Evolutionary conservation across 2,888 invertebrate species (phyloP).

Genomic region (Allolobophora icterica): DNA sequence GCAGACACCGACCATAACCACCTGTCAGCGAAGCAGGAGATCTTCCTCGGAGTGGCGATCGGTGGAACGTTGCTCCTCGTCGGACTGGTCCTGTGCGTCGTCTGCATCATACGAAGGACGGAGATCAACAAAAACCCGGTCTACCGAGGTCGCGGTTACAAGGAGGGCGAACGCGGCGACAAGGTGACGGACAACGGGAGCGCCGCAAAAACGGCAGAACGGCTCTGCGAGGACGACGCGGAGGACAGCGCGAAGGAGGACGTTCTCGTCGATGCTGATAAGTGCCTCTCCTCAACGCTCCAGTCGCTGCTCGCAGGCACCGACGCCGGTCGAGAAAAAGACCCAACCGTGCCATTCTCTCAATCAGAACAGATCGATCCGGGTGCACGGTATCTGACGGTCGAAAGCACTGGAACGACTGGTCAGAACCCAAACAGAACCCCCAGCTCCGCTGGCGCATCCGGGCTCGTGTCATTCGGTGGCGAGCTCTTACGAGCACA

Average conservation of each 20-base stretch:
- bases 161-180: conserved; percentile 7
- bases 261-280: neutral
- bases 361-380: neutral
- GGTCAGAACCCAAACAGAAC: neutral
- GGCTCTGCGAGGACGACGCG: neutral
- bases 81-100: neutral
- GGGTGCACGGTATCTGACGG: neutral
- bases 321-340: neutral
- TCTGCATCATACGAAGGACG: neutral
- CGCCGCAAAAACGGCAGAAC: neutral
- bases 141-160: neutral
- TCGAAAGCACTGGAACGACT: neutral
- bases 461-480: neutral
- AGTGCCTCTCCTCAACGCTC: neutral
- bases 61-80: neutral
- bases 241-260: neutral
- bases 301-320: conserved; percentile 1
- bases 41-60: neutral
- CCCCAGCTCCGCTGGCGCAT: neutral
- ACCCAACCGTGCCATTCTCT: neutral
- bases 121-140: neutral
- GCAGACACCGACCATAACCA: neutral
- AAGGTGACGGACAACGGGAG: neutral
- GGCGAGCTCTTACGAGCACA: neutral
- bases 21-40: neutral